phyloP scores from a whole-genome alignment of 2,113 vertebrate genomes.

The Phalacrocorax brasilianus region DNA sequence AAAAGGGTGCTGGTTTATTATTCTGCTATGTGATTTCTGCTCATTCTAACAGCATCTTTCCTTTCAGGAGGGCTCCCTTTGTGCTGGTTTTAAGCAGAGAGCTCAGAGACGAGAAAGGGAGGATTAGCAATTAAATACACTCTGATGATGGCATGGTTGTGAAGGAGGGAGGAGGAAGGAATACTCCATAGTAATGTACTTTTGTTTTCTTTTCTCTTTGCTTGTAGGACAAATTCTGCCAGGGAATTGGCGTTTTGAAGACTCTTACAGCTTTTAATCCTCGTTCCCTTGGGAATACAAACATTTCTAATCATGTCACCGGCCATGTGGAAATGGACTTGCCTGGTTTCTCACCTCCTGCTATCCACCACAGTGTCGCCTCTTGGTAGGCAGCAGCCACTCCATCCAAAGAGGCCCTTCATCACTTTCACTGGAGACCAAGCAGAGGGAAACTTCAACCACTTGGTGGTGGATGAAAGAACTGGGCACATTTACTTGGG shows the following conservation, averaged over 20 bases:
- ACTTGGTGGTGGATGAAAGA: constrained; percentile 91
- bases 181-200: constrained; percentile 36
- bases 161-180: constrained; percentile 47
- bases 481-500: constrained; percentile 96
- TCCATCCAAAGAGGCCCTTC: constrained; percentile 81
- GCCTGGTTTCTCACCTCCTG: constrained; percentile 84
- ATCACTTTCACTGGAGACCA: constrained; percentile 85
- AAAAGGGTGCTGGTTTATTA: constrained; percentile 17
- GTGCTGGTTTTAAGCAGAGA: constrained; percentile 29
- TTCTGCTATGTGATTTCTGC: constrained; percentile 2
- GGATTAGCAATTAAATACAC: constrained; percentile 61
- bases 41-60: constrained; percentile 22
- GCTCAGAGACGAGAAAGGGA: constrained; percentile 36
- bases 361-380: constrained; percentile 78
- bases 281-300: constrained; percentile 63
- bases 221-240: constrained; percentile 54
- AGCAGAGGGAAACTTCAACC: constrained; percentile 90
- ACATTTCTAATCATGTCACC: constrained; percentile 62
- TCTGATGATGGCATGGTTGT: constrained; percentile 53
- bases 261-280: constrained; percentile 56
- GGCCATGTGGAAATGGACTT: constrained; percentile 85
- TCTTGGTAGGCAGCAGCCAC: constrained; percentile 74
- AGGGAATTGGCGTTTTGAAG: constrained; percentile 73
- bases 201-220: constrained; percentile 43
- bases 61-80: constrained; percentile 44